Percentiles rank a stretch among this genome's conserved stretches.
Conservation (phyloP, 2,113 vertebrate genomes). For the Cichladusa arquata region DNA sequence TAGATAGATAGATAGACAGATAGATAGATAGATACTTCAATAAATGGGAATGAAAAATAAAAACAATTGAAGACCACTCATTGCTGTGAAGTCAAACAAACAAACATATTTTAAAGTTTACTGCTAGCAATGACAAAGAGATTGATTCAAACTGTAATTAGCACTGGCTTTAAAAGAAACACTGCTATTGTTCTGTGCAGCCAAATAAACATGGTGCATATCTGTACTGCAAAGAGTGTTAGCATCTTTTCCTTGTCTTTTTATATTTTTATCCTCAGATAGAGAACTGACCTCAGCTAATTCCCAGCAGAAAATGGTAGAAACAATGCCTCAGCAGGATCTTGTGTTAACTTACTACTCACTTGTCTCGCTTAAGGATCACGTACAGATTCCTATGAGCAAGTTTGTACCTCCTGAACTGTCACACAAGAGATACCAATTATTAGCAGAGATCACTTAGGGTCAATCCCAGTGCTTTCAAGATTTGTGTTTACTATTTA, state of each 20-base stretch:
- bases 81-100: neutral
- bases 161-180: neutral
- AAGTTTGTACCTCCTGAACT: neutral
- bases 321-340: neutral
- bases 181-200: neutral
- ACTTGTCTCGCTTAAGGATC: neutral
- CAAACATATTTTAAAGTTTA: neutral
- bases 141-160: slow-evolving; percentile 22
- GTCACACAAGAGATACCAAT: neutral
- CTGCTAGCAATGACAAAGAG: neutral
- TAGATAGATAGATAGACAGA: neutral
- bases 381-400: neutral
- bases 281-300: neutral
- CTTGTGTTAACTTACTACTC: neutral
- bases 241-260: neutral
- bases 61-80: neutral
- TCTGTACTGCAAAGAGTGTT: neutral
- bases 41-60: neutral
- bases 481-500: neutral
- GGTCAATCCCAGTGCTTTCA: neutral
- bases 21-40: neutral
- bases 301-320: neutral
- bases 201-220: neutral
- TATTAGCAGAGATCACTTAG: neutral
- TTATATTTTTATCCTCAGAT: neutral